Conservation (phyloP, 2,888 invertebrate species). For the Melitaea athalia region DNA sequence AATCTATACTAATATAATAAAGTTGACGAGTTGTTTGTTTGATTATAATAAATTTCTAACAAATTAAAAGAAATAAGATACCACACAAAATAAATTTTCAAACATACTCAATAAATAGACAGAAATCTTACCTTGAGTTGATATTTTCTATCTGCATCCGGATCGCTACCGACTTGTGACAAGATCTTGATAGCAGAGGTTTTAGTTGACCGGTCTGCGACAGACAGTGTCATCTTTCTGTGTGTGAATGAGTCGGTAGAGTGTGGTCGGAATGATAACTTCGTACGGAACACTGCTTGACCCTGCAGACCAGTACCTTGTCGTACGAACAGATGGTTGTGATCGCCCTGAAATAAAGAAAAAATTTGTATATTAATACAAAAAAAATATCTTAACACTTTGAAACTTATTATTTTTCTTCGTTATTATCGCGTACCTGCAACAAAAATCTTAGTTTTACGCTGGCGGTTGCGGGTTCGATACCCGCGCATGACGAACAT, state of each 20-base stretch:
- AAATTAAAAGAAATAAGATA: too few relatives aligned
- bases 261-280: slow-evolving; percentile 98
- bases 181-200: slow-evolving; percentile 97
- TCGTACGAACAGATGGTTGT: slow-evolving; percentile 98
- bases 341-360: slow-evolving; percentile 87
- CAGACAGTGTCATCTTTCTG: slow-evolving; percentile 98
- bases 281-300: slow-evolving; percentile 98
- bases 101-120: background rate
- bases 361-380: background rate
- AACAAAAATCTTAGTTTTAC: too few relatives aligned
- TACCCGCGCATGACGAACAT: too few relatives aligned
- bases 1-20: too few relatives aligned
- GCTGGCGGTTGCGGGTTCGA: too few relatives aligned
- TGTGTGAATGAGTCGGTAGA: slow-evolving; percentile 99
- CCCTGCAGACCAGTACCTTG: slow-evolving; percentile 99
- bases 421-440: too few relatives aligned
- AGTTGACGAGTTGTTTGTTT: too few relatives aligned
- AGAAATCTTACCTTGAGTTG: slow-evolving; percentile 89
- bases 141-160: slow-evolving; percentile 94
- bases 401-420: too few relatives aligned
- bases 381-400: too few relatives aligned
- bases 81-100: too few relatives aligned
- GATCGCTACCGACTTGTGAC: slow-evolving; percentile 96
- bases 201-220: slow-evolving; percentile 97
- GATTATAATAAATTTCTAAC: too few relatives aligned